Evolutionary conservation across 2,888 invertebrate species (phyloP), one percentile per base, ranked within the genome.

Genomic region (Cylloceria caligata): DNA sequence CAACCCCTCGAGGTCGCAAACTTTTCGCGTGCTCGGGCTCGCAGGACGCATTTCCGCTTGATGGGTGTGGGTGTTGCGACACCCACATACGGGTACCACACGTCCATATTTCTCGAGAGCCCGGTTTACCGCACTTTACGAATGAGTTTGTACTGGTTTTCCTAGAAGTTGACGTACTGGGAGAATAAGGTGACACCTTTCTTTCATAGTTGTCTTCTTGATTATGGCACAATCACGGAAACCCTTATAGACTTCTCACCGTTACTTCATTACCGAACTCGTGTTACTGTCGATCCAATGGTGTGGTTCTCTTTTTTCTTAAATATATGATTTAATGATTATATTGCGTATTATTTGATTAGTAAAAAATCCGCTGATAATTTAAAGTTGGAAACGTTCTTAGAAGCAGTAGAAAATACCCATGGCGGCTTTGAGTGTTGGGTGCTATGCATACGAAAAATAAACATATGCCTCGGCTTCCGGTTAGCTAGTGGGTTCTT

Each of bases 1-100:
- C 69, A 77, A 47, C 60, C 76, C 62, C 72, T 73, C 73, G 73
- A 78, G 78, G 74, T 45, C 30, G 60, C 13, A 79, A 82, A 82
- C 75, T 82, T 82, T 67, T 72, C 65, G 30, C 79, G 42, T 79
- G 71, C 52, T 67, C 71, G 71, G 21, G 21, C 39, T 71, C 78
- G 57, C 24, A 24, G 62, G 45, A 71, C 79, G 79, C 75, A 72
- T 75, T 75, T 82, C 60, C 67, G 79, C 60, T 79, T 71, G 60
- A 75, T 72, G 75, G 39, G 21, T 24, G 64, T 36, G 36, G 39
- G 65, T 39, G 21, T 21, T 3, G 36, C 11, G 2, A 2, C 9
- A 11, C 42, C 2, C 2, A n/a, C 19, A 19, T 21, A 13, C 11
- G 3, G 21, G 21, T 27, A 24, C 52, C 24, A 24, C 24, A 4